Base-by-base conservation (phyloP, 2,797 vertebrate genomes). In the Apodemus agrarius region DNA sequence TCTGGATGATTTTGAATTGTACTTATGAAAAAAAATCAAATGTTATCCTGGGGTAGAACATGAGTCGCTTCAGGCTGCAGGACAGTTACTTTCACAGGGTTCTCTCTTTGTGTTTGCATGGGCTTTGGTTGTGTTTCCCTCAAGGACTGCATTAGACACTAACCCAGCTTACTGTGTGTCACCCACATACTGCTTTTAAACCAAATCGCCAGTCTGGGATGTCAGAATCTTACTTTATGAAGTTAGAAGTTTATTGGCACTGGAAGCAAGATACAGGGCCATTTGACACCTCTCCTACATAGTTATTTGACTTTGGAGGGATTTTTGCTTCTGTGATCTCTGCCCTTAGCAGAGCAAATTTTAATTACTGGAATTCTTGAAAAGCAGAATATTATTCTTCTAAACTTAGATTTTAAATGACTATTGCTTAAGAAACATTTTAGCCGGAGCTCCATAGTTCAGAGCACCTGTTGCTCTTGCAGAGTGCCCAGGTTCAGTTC, bases 381-480 rank as follows among this genome's bases (percentile, higher is more conserved):
- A 81, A 37, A 26, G 14, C 49, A 86, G 76, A 69, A 54, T 34
- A 46, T 76, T 85, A 69, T 87, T 88, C n/a, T 89, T 37, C 54
- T 90, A 37, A 75, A 93, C 10, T 96, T 89, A 88, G 61, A 57
- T 90, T 93, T 95, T 74, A 95, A 94, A 91, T 96, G 91, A 90
- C 54, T 84, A 37, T 90, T 91, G 22, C 76, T 79, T 96, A 76
- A 89, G 75, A 82, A 49, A 17, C 40, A 61, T 63, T 92, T 95
- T 63, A 46, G 16, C n/a, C 6, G 2, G 12, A 46, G 40, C 26
- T 46, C 24, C 26, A 0, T 29, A 40, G 74, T 46, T 74, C 29
- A 46, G 74, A 75, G 22, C 6, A 43, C 24, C 7, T 46, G 13
- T 29, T 76, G 12, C 12, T 76, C 40, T 29, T 46, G 74, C 24